Evolutionary conservation across 2,888 invertebrate genomes (phyloP), one percentile per base, ranked within the genome.

Genomic region (Coleophora flavipennella): DNA sequence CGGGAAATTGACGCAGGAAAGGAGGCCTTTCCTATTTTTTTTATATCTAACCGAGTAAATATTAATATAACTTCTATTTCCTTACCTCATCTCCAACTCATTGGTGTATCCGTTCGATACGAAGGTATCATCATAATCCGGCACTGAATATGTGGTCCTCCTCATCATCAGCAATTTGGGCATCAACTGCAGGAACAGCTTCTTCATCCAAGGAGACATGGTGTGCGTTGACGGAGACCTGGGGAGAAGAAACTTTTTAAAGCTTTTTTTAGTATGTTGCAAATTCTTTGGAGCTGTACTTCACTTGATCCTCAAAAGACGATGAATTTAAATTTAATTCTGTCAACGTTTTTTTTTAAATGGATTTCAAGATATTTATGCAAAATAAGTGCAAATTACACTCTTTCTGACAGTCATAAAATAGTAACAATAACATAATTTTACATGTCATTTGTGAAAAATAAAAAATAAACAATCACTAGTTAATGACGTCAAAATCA

Each of bases 161-260:
- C 95, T 87, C 94, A 97, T 96, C 87, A 96, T 92, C 59, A 97
- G 86, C 20, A 96, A 75, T 52, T 93, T 91, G 0, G 97, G 97
- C 92, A 97, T 94, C 64, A 94, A 90, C 64, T 95, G 92, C n/a
- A 97, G 87, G 75, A 97, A 97, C 45, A 97, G 84, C 61, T 91
- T 91, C 59, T 92, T 91, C 61, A 96, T 92, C 89, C 94, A 91
- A 0, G 94, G 93, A 0, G 96, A 93, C 95, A 97, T 96, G 55
- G 93, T 94, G 73, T 96, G 95, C 0, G 96, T 96, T 3, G 96
- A 94, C 12, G 96, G 95, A 0, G 95, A 95, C 69, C 95, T 94
- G 66, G 3, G 53, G 46, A 35, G 25, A 8, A 35, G 25, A 27
- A 12, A 34, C 8, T 34, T 13, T 33, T 9, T 33, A 12, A 8